Base-by-base conservation (phyloP, 2,797 vertebrate genomes). In the Pseudomugil gertrudae region DNA sequence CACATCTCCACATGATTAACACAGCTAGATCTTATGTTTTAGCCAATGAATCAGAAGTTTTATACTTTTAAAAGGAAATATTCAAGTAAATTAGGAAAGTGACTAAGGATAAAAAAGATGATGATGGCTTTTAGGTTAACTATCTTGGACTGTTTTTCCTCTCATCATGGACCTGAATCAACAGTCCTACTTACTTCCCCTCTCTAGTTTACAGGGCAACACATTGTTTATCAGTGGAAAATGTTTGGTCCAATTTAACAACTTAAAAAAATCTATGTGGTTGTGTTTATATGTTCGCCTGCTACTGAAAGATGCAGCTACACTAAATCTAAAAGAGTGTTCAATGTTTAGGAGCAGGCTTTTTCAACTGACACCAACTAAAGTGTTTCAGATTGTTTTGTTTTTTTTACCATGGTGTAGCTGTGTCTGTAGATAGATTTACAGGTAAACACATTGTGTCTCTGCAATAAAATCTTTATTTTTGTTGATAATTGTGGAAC, bases 391-490 rank as follows among this genome's bases (percentile, higher is more conserved):
- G 5, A 14, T 3, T 13, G 36, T 1, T 15, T 38, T 38, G 36
- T 38, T 38, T 38, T 4, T 15, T 38, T 3, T 38, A 19, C 40
- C n/a, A 30, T 9, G 48, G 17, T 61, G 30, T 35, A 33, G 23
- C 35, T 51, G 47, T 36, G 59, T 27, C 17, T 51, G 32, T 50
- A 9, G 32, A 51, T 51, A 32, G 26, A 17, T 51, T 62, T 51
- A n/a, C n/a, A n/a, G n/a, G n/a, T n/a, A n/a, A n/a, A n/a, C 50
- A 17, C 30, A 30, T 10, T 35, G 30, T 14, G 23, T 24, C 48
- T 62, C 30, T 1, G 0, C 32, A 51, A 30, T 43, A 62, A 47
- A 62, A 50, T 32, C 11, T 33, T 30, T 30, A 33, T 33, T 33
- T 33, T 8, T 33, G 1, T 9, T 33, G 1, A 36, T n/a, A n/a